These are phyloP conservation scores for Lasioglossum villosulum DNA, from an alignment of 2,888 invertebrate species.

Conservation along the genomic window DNA sequence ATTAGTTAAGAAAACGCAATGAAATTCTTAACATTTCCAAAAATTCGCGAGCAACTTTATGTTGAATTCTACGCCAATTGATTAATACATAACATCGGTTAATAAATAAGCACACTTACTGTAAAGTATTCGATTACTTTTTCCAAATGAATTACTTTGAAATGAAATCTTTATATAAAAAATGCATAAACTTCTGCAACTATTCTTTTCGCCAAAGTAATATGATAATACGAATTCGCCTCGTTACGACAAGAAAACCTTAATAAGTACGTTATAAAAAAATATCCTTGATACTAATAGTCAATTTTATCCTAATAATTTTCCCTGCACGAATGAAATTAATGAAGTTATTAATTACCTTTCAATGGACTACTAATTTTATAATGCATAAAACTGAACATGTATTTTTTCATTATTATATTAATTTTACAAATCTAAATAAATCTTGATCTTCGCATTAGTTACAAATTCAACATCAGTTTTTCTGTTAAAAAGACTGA, in stretches of 20 bases:
- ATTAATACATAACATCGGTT: too few species aligned
- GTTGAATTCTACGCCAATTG: too few species aligned
- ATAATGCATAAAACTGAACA: neutral
- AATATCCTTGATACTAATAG: neutral
- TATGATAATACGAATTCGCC: too few species aligned
- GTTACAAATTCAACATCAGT: neutral
- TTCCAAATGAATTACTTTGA: too few species aligned
- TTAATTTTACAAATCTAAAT: neutral
- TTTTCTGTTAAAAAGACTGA: neutral
- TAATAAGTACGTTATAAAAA: neutral
- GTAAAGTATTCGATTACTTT: too few species aligned
- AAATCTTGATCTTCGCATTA: neutral
- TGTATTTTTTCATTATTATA: neutral
- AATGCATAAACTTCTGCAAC: too few species aligned
- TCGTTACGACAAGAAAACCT: too few species aligned
- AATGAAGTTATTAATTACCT: neutral
- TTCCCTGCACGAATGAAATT: neutral
- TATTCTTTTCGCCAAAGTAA: too few species aligned
- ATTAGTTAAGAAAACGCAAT: neutral
- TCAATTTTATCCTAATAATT: neutral
- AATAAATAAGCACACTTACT: too few species aligned
- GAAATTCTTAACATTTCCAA: neutral
- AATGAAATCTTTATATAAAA: too few species aligned
- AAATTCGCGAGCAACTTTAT: too few species aligned
- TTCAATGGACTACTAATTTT: neutral